These are phyloP conservation scores for Liolophura sinensis DNA, from an alignment of 1,140 invertebrate species.

Conservation along the genomic window DNA sequence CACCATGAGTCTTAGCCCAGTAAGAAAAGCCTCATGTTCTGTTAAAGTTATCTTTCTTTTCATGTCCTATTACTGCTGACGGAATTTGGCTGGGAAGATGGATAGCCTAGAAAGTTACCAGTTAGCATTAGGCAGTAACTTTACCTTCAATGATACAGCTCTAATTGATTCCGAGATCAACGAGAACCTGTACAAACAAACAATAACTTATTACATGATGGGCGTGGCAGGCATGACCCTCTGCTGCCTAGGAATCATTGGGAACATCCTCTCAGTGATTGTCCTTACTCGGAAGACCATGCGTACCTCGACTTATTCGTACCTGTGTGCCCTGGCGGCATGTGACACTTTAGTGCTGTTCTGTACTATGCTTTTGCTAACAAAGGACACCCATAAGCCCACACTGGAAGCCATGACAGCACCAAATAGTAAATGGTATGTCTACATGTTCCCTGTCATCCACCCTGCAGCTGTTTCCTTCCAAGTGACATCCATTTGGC, in stretches of 20 bases:
- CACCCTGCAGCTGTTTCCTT: conserved; percentile 52
- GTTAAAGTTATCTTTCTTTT: too few species aligned
- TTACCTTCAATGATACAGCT: too few species aligned
- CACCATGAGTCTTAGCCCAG: too few species aligned
- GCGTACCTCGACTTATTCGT: conserved; percentile 54
- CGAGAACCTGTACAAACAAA: neutral
- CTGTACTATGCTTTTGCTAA: conserved; percentile 39
- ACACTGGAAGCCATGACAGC: conserved; percentile 14
- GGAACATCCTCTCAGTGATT: conserved; percentile 53
- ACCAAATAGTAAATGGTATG: conserved; percentile 35
- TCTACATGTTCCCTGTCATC: conserved; percentile 48
- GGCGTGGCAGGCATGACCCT: conserved; percentile 50
- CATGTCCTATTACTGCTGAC: too few species aligned
- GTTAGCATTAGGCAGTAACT: too few species aligned
- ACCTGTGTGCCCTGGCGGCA: conserved; percentile 51
- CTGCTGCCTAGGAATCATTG: conserved; percentile 51
- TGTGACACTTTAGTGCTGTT: conserved; percentile 53
- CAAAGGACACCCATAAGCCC: conserved; percentile 43
- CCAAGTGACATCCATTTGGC: conserved; percentile 57
- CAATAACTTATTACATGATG: conserved; percentile 49
- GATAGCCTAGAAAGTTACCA: too few species aligned
- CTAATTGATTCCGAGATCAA: too few species aligned
- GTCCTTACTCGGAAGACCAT: conserved; percentile 51
- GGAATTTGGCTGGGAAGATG: too few species aligned
- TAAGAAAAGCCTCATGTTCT: too few species aligned